Conservation (phyloP, 2,113 vertebrate genomes). For the Excalfactoria chinensis region DNA sequence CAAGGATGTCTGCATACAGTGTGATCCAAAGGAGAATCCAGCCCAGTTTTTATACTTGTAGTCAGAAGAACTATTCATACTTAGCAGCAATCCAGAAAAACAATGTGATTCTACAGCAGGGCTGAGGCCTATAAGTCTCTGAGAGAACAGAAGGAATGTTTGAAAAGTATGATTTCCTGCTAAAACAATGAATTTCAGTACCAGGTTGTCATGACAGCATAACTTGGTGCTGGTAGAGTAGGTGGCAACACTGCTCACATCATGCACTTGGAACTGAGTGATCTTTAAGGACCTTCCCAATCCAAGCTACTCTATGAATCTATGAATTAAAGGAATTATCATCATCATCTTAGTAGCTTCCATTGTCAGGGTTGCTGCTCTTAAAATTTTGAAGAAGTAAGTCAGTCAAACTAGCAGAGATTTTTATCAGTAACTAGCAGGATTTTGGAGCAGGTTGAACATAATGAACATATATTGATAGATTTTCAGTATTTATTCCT, state of each 20-base stretch:
- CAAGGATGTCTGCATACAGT: background rate
- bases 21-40: background rate
- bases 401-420: background rate
- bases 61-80: background rate
- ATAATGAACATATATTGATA: background rate
- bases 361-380: background rate
- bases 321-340: background rate
- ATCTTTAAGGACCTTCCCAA: too few species aligned
- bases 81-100: conserved; percentile 13
- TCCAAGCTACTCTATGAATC: too few species aligned
- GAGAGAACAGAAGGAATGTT: background rate
- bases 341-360: background rate
- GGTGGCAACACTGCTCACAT: too few species aligned
- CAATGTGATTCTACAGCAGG: background rate
- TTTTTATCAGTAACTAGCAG: background rate
- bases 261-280: too few species aligned
- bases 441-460: background rate
- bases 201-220: background rate
- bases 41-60: background rate
- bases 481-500: background rate
- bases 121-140: background rate
- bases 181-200: background rate
- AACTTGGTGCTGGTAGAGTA: background rate
- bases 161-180: background rate
- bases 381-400: background rate